phyloP scores from a whole-genome alignment of 2,888 invertebrate genomes.

The Disparrhopalites patrizii region DNA sequence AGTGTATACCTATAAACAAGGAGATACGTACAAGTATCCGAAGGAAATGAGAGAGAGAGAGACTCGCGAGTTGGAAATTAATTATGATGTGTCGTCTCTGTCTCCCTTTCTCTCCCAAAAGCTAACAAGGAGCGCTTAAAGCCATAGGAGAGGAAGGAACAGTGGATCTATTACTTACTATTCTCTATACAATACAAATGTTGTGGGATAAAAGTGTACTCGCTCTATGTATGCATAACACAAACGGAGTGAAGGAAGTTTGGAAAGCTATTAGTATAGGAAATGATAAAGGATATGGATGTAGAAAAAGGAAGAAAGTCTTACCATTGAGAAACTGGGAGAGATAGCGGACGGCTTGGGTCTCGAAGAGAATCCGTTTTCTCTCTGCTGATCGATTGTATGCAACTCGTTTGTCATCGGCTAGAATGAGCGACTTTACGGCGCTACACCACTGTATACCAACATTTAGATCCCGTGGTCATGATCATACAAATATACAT shows the following conservation, averaged over 20 bases:
- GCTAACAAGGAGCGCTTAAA: too few relatives aligned
- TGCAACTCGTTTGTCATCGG: slow-evolving; percentile 38
- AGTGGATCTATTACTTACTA: too few relatives aligned
- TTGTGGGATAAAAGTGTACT: too few relatives aligned
- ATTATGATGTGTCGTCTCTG: slow-evolving; percentile 6
- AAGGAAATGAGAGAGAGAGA: background rate
- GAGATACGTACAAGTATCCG: background rate
- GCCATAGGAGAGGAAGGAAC: too few relatives aligned
- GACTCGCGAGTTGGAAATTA: slow-evolving; percentile 1
- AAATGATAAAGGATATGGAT: too few relatives aligned
- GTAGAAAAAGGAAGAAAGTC: too few relatives aligned
- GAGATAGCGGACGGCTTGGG: slow-evolving; percentile 23
- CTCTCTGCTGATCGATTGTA: slow-evolving; percentile 43
- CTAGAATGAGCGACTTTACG: slow-evolving; percentile 35
- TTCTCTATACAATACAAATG: too few relatives aligned
- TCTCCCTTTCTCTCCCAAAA: too few relatives aligned
- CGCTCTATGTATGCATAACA: too few relatives aligned
- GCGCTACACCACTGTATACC: slow-evolving; percentile 43
- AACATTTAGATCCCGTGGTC: too few relatives aligned
- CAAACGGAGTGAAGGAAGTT: too few relatives aligned
- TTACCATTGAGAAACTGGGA: slow-evolving; percentile 18
- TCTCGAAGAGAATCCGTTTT: slow-evolving; percentile 30
- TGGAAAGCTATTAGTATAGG: too few relatives aligned
- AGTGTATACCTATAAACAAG: background rate
- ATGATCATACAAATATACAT: background rate